phyloP scores from a whole-genome alignment of 1,140 invertebrate genomes.

The Calliopsis andreniformis region DNA sequence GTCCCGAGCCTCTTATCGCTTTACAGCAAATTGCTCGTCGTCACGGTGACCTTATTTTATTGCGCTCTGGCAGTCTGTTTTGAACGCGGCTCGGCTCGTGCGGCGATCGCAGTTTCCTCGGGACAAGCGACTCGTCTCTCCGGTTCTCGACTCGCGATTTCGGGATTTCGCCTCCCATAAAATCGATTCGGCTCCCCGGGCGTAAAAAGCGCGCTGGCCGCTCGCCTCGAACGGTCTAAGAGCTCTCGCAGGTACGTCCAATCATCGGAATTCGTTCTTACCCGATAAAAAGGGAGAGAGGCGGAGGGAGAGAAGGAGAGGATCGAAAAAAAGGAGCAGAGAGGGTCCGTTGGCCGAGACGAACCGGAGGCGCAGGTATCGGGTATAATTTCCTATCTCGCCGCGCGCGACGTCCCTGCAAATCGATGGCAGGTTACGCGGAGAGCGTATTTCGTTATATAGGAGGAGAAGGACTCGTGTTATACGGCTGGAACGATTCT shows the following conservation, averaged over 20 bases:
- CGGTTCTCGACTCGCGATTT: background rate
- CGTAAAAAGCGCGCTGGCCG: background rate
- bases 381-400: conserved; percentile 37
- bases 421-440: conserved; percentile 45
- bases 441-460: conserved; percentile 28
- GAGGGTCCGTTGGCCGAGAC: background rate
- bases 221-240: background rate
- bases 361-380: conserved; percentile 29
- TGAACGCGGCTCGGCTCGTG: background rate
- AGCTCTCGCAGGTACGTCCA: background rate
- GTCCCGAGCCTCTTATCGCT: conserved; percentile 15
- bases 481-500: conserved; percentile 55
- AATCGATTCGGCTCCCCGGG: background rate
- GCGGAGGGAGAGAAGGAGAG: background rate
- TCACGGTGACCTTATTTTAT: conserved; percentile 12
- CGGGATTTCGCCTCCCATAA: background rate
- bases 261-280: conserved; percentile 15
- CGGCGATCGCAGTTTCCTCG: background rate
- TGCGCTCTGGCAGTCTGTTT: background rate
- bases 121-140: background rate
- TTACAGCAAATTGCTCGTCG: conserved; percentile 9
- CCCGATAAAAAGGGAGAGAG: background rate
- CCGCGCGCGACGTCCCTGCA: conserved; percentile 32
- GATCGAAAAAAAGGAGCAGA: background rate
- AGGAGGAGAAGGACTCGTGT: conserved; percentile 21